These are phyloP conservation scores for Drosophila bunnanda DNA, from an alignment of 2,888 invertebrate species.

Conservation along the genomic window DNA sequence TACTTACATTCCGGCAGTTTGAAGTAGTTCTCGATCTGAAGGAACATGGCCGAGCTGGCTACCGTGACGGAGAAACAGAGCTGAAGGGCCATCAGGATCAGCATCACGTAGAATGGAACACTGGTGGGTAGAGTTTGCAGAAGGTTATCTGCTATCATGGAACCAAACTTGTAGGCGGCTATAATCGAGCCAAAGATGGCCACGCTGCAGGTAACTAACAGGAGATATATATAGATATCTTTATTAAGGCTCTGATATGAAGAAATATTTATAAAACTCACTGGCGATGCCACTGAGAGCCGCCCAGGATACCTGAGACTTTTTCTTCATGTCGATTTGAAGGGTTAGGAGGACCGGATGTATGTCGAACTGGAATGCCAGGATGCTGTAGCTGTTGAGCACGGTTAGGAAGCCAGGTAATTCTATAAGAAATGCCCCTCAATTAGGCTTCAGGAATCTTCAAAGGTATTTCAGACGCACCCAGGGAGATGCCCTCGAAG, in stretches of 20 bases:
- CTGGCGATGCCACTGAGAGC: slow-evolving; percentile 89
- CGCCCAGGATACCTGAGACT: slow-evolving; percentile 89
- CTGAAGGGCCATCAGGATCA: slow-evolving; percentile 91
- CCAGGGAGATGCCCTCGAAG: slow-evolving; percentile 81
- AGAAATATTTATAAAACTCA: slow-evolving; percentile 80
- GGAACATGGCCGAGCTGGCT: slow-evolving; percentile 91
- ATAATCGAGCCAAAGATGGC: slow-evolving; percentile 88
- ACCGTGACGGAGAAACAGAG: slow-evolving; percentile 91
- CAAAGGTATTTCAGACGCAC: slow-evolving; percentile 39
- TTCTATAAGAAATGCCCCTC: slow-evolving; percentile 54
- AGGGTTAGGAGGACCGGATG: slow-evolving; percentile 94
- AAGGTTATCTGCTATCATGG: slow-evolving; percentile 87
- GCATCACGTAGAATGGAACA: slow-evolving; percentile 87
- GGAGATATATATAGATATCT: not conserved
- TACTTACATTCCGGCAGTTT: slow-evolving; percentile 89
- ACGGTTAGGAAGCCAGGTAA: slow-evolving; percentile 86
- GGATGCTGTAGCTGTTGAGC: slow-evolving; percentile 88
- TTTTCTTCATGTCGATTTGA: slow-evolving; percentile 95
- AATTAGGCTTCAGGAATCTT: not conserved
- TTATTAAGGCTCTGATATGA: no score
- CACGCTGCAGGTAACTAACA: slow-evolving; percentile 87
- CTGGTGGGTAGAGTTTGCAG: slow-evolving; percentile 89
- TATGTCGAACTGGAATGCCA: slow-evolving; percentile 91
- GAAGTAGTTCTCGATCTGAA: slow-evolving; percentile 92
- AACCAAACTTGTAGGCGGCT: slow-evolving; percentile 88